Evolutionary conservation across 2,888 invertebrate genomes (phyloP).

Genomic region (Rapana venosa): DNA sequence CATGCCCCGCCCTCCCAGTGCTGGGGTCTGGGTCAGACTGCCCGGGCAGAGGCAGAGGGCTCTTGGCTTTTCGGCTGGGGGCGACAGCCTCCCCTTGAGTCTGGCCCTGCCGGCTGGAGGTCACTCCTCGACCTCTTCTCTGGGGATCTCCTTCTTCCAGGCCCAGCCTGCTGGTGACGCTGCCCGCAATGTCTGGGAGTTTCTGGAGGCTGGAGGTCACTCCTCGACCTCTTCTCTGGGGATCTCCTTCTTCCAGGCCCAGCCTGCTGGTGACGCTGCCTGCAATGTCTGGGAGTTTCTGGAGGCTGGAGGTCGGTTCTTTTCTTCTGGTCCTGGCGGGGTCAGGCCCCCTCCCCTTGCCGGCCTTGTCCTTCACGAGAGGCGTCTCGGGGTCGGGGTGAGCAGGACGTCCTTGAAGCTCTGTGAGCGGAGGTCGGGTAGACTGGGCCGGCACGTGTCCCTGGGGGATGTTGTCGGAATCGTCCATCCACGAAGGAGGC

Average conservation of each 20-base stretch:
- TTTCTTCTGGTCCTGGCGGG: background rate
- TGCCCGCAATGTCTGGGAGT: background rate
- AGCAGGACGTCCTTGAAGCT: background rate
- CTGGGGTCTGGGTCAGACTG: background rate
- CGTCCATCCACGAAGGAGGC: background rate
- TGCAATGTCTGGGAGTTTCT: background rate
- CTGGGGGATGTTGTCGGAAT: too few relatives aligned
- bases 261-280: background rate
- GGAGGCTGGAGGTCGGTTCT: background rate
- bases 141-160: background rate
- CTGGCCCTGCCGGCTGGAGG: background rate
- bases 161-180: background rate
- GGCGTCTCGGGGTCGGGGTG: background rate
- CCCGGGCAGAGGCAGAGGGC: background rate
- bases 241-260: background rate
- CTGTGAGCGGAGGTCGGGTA: background rate
- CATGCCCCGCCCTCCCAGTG: background rate
- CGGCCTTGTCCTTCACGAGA: too few relatives aligned
- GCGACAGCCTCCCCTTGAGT: background rate
- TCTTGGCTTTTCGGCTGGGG: background rate
- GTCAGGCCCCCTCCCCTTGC: background rate
- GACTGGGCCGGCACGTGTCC: background rate
- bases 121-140: constrained; percentile 14
- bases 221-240: background rate
- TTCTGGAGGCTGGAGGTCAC: background rate